phyloP scores from a whole-genome alignment of 2,888 invertebrate genomes.

The Arrhopalites spinosus region DNA sequence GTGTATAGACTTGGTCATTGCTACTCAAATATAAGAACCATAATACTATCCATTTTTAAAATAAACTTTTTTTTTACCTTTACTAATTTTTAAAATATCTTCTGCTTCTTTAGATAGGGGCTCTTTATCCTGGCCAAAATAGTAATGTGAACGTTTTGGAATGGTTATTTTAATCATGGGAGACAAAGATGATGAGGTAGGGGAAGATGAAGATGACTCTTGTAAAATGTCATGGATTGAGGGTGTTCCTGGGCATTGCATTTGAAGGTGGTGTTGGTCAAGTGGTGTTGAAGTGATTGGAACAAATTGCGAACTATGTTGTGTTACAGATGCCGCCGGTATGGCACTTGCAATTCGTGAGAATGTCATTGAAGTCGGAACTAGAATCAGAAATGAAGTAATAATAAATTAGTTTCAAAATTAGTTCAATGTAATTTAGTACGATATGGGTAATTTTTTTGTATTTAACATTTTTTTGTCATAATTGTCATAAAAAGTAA shows the following conservation, averaged over 20 bases:
- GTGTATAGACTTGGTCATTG: no score
- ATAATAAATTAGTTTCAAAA: neutral
- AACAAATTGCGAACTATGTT: conserved; percentile 15
- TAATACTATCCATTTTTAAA: no score
- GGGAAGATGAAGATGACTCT: conserved; percentile 18
- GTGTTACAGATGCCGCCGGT: conserved; percentile 18
- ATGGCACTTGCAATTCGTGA: conserved; percentile 23
- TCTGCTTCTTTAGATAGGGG: conserved; percentile 53
- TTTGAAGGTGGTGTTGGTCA: neutral
- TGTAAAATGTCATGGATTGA: conserved; percentile 18
- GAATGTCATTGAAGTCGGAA: conserved; percentile 57
- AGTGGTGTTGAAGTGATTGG: neutral
- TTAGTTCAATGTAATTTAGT: neutral
- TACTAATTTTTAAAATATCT: conserved; percentile 54
- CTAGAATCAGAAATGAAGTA: neutral
- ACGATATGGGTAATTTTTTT: neutral
- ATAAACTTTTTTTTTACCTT: no score
- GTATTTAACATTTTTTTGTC: neutral
- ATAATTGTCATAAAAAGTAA: neutral
- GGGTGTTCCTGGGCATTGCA: conserved; percentile 7
- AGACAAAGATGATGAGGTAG: neutral
- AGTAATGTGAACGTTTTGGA: conserved; percentile 20
- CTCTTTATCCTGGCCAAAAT: conserved; percentile 32
- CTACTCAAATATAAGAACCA: no score
- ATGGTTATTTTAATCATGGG: conserved; percentile 15